Conservation (phyloP, 2,888 invertebrate genomes). For the Boloria selene region DNA sequence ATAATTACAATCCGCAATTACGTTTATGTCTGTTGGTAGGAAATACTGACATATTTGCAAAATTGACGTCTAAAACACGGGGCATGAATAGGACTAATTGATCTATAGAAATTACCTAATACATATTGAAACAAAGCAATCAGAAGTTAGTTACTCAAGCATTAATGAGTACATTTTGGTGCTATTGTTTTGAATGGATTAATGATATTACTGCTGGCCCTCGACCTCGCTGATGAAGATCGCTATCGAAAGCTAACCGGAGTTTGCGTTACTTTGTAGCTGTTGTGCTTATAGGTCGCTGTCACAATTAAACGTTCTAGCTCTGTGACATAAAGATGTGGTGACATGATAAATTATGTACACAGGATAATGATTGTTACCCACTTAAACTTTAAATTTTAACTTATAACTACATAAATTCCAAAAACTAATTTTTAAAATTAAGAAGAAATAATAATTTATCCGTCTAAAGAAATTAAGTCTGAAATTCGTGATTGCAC, state of each 20-base stretch:
- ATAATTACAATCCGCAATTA: constrained; percentile 36
- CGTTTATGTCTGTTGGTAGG: constrained; percentile 30
- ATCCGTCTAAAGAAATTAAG: neutral
- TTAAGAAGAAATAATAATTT: neutral
- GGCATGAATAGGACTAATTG: constrained; percentile 37
- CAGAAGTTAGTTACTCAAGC: constrained; percentile 38
- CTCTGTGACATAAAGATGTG: neutral
- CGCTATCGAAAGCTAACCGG: constrained; percentile 52
- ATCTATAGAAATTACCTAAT: constrained; percentile 33
- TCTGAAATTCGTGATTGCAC: constrained; percentile 64
- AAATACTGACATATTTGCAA: constrained; percentile 34
- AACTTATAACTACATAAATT: no score
- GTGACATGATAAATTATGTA: neutral
- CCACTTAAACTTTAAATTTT: no score
- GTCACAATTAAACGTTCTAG: constrained; percentile 1
- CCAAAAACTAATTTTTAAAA: no score
- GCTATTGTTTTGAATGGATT: constrained; percentile 68
- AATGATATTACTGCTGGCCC: constrained; percentile 55
- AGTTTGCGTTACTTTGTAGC: constrained; percentile 42
- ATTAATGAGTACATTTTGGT: constrained; percentile 66
- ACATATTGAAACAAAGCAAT: constrained; percentile 30
- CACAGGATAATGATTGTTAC: no score
- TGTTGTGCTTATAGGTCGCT: constrained; percentile 1
- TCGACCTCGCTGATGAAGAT: constrained; percentile 52
- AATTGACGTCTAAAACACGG: constrained; percentile 33